Base-by-base conservation (phyloP, 2,888 invertebrate species). In the Cybosia mesomella region DNA sequence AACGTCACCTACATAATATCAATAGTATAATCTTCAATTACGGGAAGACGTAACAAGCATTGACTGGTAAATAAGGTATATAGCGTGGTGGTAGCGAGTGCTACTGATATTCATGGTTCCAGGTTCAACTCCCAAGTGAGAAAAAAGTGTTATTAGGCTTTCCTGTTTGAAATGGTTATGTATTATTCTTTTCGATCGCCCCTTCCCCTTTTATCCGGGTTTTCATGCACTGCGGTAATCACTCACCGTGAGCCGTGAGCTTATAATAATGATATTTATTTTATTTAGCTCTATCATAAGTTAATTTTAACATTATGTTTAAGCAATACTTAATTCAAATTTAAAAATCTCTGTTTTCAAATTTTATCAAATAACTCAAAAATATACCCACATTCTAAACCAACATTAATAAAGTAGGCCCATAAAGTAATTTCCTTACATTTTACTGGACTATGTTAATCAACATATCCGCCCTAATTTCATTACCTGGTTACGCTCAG, bases 401-500 rank as follows among this genome's bases (percentile, higher is more conserved):
- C 54, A 55, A 24, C 24, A 22, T 55, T 22, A n/a, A n/a, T n/a
- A 49, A 43, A 18, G n/a, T 15, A 61, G 28, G 24, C 28, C 49
- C 28, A 21, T 34, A 22, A 9, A 22, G 13, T 49, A 43, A 43
- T 64, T 36, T 49, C 28, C 43, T 36, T 55, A 39, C 54, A 64
- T 36, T 57, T 57, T 54, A 63, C 63, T 34, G 54, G 63, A 22
- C 54, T 36, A 63, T 34, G 63, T 63, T 59, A 62, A 59, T 43
- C 43, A 64, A 68, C 60, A 64, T 36, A 73, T 70, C 69, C 65
- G 60, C 39, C 39, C 75, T 77, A 77, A 79, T 75, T 68, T 73
- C 75, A 79, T 79, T 79, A 73, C 71, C 68, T 66, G 64, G 58
- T 66, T 70, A 70, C 66, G 71, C 77, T 67, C 61, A 60, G 59